Percentiles rank a stretch among this genome's conserved stretches.
These are phyloP conservation scores for Diorhabda elongata DNA, from an alignment of 1,140 invertebrate genomes.

Conservation along the genomic window DNA sequence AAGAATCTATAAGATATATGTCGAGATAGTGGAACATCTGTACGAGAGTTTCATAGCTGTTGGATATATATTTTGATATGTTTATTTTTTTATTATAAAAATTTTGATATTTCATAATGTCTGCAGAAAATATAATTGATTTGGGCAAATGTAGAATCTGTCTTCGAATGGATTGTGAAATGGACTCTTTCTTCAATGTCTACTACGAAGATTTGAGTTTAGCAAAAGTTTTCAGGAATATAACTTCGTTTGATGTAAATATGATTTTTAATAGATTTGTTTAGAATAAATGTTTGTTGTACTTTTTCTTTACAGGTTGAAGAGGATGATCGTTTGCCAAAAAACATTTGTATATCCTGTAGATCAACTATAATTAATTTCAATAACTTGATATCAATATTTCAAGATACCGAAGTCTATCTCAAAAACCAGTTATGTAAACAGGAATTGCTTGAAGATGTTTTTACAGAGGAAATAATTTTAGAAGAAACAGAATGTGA, in stretches of 20 bases:
- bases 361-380: constrained; percentile 28
- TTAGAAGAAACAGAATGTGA: background rate
- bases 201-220: constrained; percentile 14
- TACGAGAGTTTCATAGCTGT: too few species aligned
- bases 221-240: constrained; percentile 11
- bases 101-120: too few species aligned
- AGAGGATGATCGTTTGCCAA: constrained; percentile 31
- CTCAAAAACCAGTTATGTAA: constrained; percentile 21
- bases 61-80: too few species aligned
- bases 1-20: too few species aligned
- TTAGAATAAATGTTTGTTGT: background rate
- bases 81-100: too few species aligned
- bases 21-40: too few species aligned
- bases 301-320: constrained; percentile 21
- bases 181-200: constrained; percentile 11
- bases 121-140: background rate
- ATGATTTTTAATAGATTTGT: background rate
- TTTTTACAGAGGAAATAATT: background rate
- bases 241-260: constrained; percentile 7
- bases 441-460: background rate
- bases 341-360: constrained; percentile 33
- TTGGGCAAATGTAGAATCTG: constrained; percentile 10
- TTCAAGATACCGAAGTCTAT: constrained; percentile 29
- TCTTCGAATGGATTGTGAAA: background rate
- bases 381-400: constrained; percentile 34